Evolutionary conservation across 2,113 vertebrate species (phyloP), one percentile per base, ranked within the genome.

Genomic region (Hymenochirus boettgeri): DNA sequence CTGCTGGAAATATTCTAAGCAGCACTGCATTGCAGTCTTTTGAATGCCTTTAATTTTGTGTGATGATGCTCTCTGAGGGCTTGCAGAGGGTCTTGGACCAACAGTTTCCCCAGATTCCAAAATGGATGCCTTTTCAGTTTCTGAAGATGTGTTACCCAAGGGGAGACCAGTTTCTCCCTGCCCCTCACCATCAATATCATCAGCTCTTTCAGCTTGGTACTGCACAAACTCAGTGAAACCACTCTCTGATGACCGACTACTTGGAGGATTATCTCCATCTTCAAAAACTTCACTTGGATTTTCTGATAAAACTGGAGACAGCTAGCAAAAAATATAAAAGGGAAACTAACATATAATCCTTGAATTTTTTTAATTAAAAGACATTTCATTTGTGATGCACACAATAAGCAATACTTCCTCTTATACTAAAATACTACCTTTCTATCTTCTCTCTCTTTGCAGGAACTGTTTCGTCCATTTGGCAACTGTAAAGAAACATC

Each of bases 201-300:
- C 90, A 0, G 65, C 13, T 39, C 82, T 79, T 15, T 93, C 91
- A 17, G 81, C 92, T 64, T 92, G 91, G 69, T 98, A 99, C 26
- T 97, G 95, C 3, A 99, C 86, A 45, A 98, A 99, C 23, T 99
- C 95, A 1, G 94, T 94, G 75, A 98, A 99, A n/a, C 93, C 91
- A 69, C 90, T 93, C 75, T 96, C 95, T 11, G 93, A 90, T 1
- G 92, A 92, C 10, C 80, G 87, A 54, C 88, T 84, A 70, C 86
- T 88, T 19, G 80, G 78, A 55, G 86, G 85, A 54, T 86, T 91
- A 76, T 93, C 92, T 26, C 84, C 79, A 29, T 94, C 93, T 72
- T 97, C 89, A 76, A 93, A 93, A 2, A 92, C 90, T 5, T 96
- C 91, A 2, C 56, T 81, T 48, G 87, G 76, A 54, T 82, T 78